A percentile compares a stretch with the other conserved stretches of the same genome.
These are phyloP conservation scores for Reinhardtius hippoglossoides DNA, from an alignment of 2,113 vertebrate genomes.

Conservation along the genomic window DNA sequence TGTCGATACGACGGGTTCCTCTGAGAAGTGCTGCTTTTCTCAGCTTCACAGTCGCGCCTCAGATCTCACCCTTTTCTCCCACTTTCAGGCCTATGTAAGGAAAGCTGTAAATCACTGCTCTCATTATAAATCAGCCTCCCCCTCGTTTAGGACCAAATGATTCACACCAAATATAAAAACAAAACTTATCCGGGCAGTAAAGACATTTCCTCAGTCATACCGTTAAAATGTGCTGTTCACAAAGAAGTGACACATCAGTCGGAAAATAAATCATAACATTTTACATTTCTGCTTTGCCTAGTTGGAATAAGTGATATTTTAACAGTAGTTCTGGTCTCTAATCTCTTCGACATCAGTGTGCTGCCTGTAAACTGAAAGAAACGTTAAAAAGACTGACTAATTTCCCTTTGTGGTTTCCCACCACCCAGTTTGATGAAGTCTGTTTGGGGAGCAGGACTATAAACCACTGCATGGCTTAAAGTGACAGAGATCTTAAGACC, in stretches of 20 bases:
- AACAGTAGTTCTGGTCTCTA: neutral
- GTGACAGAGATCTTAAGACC: conserved; percentile 24
- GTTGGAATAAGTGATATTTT: neutral
- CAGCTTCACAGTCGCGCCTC: conserved; percentile 46
- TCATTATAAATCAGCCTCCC: conserved; percentile 29
- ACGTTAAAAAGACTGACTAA: neutral
- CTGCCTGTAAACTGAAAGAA: neutral
- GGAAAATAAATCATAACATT: neutral
- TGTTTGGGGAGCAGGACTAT: conserved; percentile 6
- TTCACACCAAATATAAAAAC: conserved; percentile 45
- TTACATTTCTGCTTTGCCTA: neutral
- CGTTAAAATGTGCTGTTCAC: neutral
- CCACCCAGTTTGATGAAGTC: neutral
- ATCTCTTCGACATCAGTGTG: neutral
- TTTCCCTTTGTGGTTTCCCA: neutral
- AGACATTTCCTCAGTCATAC: neutral
- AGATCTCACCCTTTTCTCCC: conserved; percentile 31
- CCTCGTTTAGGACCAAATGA: conserved; percentile 34
- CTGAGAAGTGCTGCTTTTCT: conserved; percentile 68
- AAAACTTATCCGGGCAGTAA: neutral
- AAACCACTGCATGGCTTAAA: conserved; percentile 26
- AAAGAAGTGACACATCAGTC: too few relatives aligned
- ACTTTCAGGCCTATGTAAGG: conserved; percentile 13
- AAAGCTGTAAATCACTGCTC: conserved; percentile 59
- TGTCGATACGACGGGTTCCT: conserved; percentile 35